Evolutionary conservation across 2,113 vertebrate species (phyloP).

Genomic region (Pluvialis apricaria): DNA sequence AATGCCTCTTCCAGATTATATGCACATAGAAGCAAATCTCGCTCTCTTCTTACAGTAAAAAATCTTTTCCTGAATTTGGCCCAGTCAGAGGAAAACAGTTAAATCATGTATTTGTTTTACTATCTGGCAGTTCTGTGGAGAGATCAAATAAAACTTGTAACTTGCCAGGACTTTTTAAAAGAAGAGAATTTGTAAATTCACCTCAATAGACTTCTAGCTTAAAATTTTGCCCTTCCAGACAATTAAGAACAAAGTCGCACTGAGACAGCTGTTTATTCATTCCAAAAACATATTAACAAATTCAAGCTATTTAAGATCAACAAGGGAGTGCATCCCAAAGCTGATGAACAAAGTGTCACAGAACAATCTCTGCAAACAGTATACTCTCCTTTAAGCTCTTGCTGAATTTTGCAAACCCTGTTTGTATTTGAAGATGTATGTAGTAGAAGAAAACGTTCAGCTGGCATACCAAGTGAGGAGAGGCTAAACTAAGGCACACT

Average conservation of each 20-base stretch:
- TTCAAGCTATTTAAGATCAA: not conserved
- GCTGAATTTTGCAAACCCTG: not conserved
- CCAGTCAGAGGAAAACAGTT: not conserved
- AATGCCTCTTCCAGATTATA: not conserved
- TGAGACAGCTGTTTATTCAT: not conserved
- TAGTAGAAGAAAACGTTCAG: rapidly evolving
- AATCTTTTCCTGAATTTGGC: not conserved
- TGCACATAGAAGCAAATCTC: not conserved
- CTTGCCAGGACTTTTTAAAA: not conserved
- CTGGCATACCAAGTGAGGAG: not conserved
- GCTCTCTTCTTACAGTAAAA: not conserved
- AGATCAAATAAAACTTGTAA: not conserved
- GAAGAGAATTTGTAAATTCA: not conserved
- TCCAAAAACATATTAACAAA: not conserved
- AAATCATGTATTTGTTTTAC: not conserved
- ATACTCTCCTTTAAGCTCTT: not conserved
- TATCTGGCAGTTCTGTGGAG: not conserved
- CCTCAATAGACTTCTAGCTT: not conserved
- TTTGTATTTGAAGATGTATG: not conserved
- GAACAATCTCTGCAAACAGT: not conserved
- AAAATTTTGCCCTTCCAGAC: not conserved
- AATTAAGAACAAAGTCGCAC: not conserved
- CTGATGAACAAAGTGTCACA: not conserved
- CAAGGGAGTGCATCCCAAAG: not conserved
- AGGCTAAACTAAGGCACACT: not conserved